Conservation (phyloP, 2,113 vertebrate genomes). For the Hyperopisus bebe region DNA sequence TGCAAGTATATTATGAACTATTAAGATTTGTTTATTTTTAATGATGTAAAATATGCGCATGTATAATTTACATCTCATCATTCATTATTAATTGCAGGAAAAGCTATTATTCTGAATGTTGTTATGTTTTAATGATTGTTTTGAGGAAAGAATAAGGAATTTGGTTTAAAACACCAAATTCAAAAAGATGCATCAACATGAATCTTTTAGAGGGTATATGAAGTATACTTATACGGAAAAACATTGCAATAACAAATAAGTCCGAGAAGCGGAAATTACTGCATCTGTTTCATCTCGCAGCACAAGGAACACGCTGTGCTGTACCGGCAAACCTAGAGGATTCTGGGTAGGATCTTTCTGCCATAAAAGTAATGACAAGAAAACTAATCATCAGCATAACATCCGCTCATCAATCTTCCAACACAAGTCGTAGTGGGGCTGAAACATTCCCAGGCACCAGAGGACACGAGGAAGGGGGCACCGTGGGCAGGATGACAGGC, state of each 20-base stretch:
- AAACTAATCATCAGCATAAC: neutral
- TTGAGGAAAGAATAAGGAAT: too few species aligned
- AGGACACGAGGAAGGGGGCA: neutral
- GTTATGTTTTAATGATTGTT: neutral
- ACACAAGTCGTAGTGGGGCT: neutral
- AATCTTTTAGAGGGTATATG: neutral
- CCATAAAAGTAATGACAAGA: conserved; percentile 1
- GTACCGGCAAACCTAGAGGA: neutral
- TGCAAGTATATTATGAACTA: neutral
- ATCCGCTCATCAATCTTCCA: neutral
- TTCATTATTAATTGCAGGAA: conserved; percentile 8
- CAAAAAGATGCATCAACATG: neutral
- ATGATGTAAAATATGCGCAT: neutral
- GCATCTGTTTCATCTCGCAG: neutral
- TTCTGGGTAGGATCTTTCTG: neutral
- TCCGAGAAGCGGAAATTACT: neutral
- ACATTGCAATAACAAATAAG: neutral
- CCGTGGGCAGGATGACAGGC: neutral
- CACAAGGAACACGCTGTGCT: neutral
- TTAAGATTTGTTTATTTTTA: neutral
- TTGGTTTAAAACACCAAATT: neutral
- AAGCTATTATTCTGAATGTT: neutral
- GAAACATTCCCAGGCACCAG: neutral
- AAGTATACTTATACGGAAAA: neutral
- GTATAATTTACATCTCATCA: neutral